Conservation (phyloP, 1,140 invertebrate species). For the Drosophila subpulchrella region DNA sequence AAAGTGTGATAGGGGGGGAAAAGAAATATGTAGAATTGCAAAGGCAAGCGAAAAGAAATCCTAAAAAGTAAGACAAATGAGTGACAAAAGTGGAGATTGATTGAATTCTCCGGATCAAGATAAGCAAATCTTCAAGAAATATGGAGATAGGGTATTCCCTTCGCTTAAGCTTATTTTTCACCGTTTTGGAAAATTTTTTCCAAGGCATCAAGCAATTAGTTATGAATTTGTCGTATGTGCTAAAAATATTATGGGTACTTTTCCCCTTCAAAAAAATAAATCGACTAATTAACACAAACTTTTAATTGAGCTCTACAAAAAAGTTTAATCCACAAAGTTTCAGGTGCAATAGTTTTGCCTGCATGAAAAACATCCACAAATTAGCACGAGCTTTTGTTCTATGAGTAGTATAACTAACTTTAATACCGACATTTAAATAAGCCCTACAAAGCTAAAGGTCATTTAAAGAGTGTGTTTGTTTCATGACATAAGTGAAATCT, state of each 20-base stretch:
- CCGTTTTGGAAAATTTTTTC: too few species aligned
- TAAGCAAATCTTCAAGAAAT: neutral
- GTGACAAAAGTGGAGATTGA: constrained; percentile 24
- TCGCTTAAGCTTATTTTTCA: too few species aligned
- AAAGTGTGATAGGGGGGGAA: constrained; percentile 60
- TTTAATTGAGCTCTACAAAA: neutral
- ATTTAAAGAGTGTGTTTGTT: neutral
- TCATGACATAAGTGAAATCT: neutral
- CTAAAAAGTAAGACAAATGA: constrained; percentile 40
- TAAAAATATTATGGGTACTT: neutral
- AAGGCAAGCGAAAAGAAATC: constrained; percentile 11
- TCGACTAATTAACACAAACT: neutral
- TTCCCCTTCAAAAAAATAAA: neutral
- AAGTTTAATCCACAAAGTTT: neutral
- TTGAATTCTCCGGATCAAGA: too few species aligned
- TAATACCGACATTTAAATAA: neutral
- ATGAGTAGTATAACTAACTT: neutral
- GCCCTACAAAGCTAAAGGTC: neutral
- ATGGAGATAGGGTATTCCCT: neutral
- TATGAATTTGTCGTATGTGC: too few species aligned
- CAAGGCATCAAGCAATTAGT: too few species aligned
- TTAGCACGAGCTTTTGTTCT: neutral
- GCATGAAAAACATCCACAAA: neutral
- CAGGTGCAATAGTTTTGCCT: neutral
- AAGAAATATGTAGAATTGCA: constrained; percentile 36